Base-by-base conservation (phyloP, 2,113 vertebrate species). In the Scortum barcoo region DNA sequence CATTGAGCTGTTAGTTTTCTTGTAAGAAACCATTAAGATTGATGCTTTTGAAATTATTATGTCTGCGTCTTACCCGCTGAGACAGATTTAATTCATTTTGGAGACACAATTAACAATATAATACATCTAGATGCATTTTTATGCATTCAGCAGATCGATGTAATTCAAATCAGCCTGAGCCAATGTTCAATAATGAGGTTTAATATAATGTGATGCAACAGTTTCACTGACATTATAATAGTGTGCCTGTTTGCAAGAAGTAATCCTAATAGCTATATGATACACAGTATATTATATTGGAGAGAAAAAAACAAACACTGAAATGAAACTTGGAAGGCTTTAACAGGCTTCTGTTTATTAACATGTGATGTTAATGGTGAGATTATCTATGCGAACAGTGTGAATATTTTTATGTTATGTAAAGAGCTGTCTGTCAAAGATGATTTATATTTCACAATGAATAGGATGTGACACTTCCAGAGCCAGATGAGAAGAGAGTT, bases 401-500 rank as follows among this genome's bases (percentile, higher is more conserved):
- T 46, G 17, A 24, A 13, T 38, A 46, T 28, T 38, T 68, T 70
- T 53, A 70, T 63, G 13, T 42, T 26, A 65, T 28, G 16, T 46
- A 67, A 19, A 63, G 33, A 40, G n/a, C 33, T 44, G 33, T 84
- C 33, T 10, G 7, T 63, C 48, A 68, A 54, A 79, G 22, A 38
- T 46, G 11, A 65, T 73, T 81, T n/a, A 24, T 63, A 42, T 68
- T 53, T 61, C 11, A 60, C 7, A 44, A 19, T 50, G 2, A 44
- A 61, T 48, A 11, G 20, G 42, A 53, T 58, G 65, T 8, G 11
- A 28, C 58, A 22, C 13, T 42, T 61, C 26, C 68, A 65, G 9
- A 77, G 40, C 26, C 48, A 72, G 44, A 48, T 16, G 17, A 62
- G 14, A 50, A 28, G 44, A 69, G 24, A 63, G 38, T 42, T 82